Base-by-base conservation (phyloP, 2,888 invertebrate species). In the Pherbina coryleti region DNA sequence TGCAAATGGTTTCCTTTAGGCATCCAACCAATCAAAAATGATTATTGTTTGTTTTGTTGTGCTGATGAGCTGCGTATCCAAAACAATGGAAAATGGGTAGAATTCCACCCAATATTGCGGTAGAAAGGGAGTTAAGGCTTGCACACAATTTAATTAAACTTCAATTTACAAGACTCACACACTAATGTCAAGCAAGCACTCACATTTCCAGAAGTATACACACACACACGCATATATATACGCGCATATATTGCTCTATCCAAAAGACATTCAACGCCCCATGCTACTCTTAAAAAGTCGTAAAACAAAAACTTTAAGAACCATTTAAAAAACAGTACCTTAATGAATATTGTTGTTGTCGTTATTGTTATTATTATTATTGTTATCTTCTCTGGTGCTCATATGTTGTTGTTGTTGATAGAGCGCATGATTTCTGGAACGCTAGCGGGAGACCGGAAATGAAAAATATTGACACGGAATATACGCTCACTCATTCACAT, bases 81-180 rank as follows among this genome's bases (percentile, higher is more conserved):
- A 55, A 31, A 25, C 25, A 53, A n/a, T n/a, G 19, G 31, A 28
- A 34, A 22, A 37, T 57, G 72, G 55, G 57, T 55, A 22, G 72
- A n/a, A 2, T 57, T 34, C 34, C 14, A 37, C 37, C 31, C 22
- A 17, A 28, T n/a, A 71, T 11, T 22, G 57, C 25, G 57, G 28
- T 9, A 9, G n/a, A 44, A 11, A 14, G 57, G 28, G 57, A 60
- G 57, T 22, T 28, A 25, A 22, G 3, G 64, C 5, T 31, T 55
- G 66, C 67, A 75, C 75, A 75, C 75, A 76, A 76, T 76, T 76
- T 76, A 76, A 76, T 76, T 70, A 76, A 76, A 70, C 44, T 70
- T 69, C 76, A 69, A 76, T 76, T 76, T 70, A 62, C 70, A 44
- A 62, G 62, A 19, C 60, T 62, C 5, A 62, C 76, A 62, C 28